A percentile compares a stretch with the other conserved stretches of the same genome.
These are phyloP conservation scores for Galendromus occidentalis DNA, from an alignment of 1,140 invertebrate genomes.

Conservation along the genomic window DNA sequence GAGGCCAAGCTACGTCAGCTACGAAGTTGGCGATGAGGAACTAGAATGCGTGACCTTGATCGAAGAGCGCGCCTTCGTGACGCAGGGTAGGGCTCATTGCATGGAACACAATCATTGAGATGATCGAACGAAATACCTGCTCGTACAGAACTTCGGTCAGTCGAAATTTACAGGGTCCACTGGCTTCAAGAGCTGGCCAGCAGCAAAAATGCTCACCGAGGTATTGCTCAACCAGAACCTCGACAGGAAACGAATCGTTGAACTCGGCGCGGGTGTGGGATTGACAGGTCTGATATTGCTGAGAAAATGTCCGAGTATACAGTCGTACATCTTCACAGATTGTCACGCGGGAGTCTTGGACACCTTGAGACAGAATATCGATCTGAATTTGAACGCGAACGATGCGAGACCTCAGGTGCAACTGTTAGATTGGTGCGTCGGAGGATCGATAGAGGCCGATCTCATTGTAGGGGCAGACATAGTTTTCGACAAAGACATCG, in stretches of 20 bases:
- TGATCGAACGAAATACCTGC: background rate
- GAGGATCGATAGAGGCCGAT: background rate
- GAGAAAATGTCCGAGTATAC: background rate
- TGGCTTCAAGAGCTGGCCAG: background rate
- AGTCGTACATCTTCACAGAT: background rate
- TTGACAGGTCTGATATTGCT: background rate
- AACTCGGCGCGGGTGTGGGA: background rate
- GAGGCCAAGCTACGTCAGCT: background rate
- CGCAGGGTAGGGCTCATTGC: background rate
- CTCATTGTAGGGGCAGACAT: slow-evolving; percentile 7
- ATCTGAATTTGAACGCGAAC: background rate
- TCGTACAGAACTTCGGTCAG: background rate
- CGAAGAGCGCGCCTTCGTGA: background rate
- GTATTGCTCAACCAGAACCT: background rate
- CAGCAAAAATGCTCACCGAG: background rate
- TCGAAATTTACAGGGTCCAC: background rate
- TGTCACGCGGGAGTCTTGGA: background rate
- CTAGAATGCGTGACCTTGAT: background rate
- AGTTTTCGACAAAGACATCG: background rate
- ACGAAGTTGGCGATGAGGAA: background rate
- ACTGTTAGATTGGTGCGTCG: background rate
- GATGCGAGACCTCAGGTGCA: background rate
- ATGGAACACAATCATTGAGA: background rate
- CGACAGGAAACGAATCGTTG: background rate
- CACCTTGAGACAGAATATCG: background rate